phyloP scores from a whole-genome alignment of 2,797 vertebrate genomes.

The Syngnathus acus region DNA sequence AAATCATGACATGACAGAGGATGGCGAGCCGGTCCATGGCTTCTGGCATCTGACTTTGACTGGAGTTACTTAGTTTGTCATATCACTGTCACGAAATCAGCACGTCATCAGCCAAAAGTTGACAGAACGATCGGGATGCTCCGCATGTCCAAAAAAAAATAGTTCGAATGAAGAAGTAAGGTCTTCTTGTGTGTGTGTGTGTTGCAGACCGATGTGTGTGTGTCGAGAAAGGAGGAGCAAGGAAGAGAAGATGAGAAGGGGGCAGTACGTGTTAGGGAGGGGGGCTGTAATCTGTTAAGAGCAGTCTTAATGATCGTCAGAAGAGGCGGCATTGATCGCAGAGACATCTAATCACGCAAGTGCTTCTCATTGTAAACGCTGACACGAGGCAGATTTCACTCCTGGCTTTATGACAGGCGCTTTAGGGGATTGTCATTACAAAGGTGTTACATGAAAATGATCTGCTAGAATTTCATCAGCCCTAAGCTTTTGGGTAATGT shows the following conservation, averaged over 20 bases:
- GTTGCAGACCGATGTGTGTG: neutral
- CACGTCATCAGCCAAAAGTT: conserved; percentile 12
- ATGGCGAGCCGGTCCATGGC: conserved; percentile 48
- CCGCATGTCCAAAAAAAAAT: neutral
- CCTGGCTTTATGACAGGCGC: conserved; percentile 51
- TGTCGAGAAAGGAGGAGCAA: conserved; percentile 18
- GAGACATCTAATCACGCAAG: conserved; percentile 68
- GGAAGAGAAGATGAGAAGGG: conserved; percentile 34
- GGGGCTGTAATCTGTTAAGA: conserved; percentile 71
- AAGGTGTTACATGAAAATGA: conserved; percentile 65
- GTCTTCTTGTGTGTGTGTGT: neutral
- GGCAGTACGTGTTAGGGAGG: conserved; percentile 47
- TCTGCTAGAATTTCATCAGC: conserved; percentile 51
- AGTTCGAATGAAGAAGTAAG: conserved; percentile 12
- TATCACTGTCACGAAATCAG: conserved; percentile 14
- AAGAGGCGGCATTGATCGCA: conserved; percentile 61
- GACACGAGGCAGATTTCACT: conserved; percentile 68
- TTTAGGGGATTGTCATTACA: conserved; percentile 56
- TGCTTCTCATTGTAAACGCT: conserved; percentile 68
- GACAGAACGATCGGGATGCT: neutral
- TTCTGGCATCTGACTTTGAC: conserved; percentile 13
- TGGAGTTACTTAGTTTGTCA: conserved; percentile 27
- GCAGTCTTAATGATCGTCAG: conserved; percentile 67
- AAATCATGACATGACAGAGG: conserved; percentile 41
- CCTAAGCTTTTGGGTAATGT: conserved; percentile 33